Base-by-base conservation (phyloP, 1,140 invertebrate genomes). In the Drosophila lacteicornis region DNA sequence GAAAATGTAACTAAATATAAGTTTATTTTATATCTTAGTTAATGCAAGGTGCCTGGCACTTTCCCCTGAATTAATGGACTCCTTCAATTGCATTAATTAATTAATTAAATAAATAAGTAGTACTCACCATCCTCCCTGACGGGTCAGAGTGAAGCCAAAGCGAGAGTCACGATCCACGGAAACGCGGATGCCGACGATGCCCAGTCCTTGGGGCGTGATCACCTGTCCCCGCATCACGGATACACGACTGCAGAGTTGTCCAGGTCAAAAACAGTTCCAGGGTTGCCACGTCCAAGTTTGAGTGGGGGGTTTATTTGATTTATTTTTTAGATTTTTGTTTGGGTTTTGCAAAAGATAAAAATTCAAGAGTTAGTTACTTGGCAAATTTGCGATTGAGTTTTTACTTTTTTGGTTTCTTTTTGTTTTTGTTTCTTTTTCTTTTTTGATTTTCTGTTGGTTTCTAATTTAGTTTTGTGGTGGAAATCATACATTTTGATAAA, bases 151-250 rank as follows among this genome's bases (percentile, higher is more conserved):
- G 93, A 99, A 99, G 80, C 99, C 99, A 93, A 99, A 98, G 69
- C 96, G 94, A n/a, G 97, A 96, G 92, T 99, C 97, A 69, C 96
- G 95, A 93, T 98, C 97, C 61, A 99, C 97, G 47, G 97, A 97
- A n/a, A 99, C 98, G 75, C 98, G 95, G 82, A 99, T 98, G 82
- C 98, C 98, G 91, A 98, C 96, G 93, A 99, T 97, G 63, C 98
- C 98, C 60, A 98, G 96, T 75, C 98, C 98, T 94, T 98, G 97
- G 62, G 96, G 95, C 50, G 98, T 97, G 61, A 99, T 95, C 71
- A 99, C 98, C 94, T 98, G 97, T 70, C 99, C 99, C 91, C 99
- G 95, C 95, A 99, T 99, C 86, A 99, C 98, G 82, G 99, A 98
- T 82, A 99, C 98, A 93, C 99, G 98, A 94, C 98, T 99, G 95